Evolutionary conservation across 2,888 invertebrate genomes (phyloP), one percentile per base, ranked within the genome.

Genomic region (Fissipunctia ypsillon): DNA sequence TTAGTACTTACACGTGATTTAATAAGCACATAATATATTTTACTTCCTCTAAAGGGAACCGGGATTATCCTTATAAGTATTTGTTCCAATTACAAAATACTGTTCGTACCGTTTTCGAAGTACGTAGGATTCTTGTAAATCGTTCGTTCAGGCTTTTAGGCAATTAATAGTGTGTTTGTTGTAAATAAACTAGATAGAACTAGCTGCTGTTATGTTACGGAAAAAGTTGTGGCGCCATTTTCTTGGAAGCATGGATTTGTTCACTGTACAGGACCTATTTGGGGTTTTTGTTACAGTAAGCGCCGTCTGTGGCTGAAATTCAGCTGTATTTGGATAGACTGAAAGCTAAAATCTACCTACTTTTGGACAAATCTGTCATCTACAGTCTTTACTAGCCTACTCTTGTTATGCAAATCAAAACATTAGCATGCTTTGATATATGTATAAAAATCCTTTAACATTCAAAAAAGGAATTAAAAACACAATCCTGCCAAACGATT

Each of bases 61-160:
- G 70, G 82, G 85, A 79, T 74, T 71, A 71, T 65, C 92, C 92
- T 74, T 92, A 90, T 90, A 90, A 79, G 92, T 85, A 78, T 87
- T 83, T 85, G 91, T 86, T 88, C 90, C 87, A 91, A 91, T 91
- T 92, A 91, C 90, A 93, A 92, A 91, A 90, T 89, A 90, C 84
- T 83, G 78, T 78, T 83, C 63, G 78, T 77, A 73, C 76, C 83
- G 88, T 88, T 88, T 89, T 85, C 85, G 80, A 83, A 79, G 80
- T 82, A 85, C 78, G 75, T 87, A 79, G 82, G 80, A 89, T 88
- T 89, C 86, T 84, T 80, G 86, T 84, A 84, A 80, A 88, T 85
- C 83, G 81, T 88, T 86, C 76, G 78, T 76, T 68, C 52, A 68
- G 52, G 54, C 71, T 70, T 86, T 83, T 84, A 76, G 71, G 80